Conservation (phyloP, 2,888 invertebrate species). For the Idaea dimidiata region DNA sequence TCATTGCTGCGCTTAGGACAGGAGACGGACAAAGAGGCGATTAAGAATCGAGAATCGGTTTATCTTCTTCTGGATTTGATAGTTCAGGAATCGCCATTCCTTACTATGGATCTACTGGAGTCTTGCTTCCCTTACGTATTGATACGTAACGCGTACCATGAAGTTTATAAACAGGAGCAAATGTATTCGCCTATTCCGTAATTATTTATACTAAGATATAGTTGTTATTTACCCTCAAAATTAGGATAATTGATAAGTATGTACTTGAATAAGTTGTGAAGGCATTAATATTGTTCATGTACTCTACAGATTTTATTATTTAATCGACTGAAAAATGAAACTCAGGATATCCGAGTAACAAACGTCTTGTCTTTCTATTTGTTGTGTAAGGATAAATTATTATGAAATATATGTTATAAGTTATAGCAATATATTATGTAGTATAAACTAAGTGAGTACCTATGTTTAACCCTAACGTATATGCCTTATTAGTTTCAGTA, state of each 20-base stretch:
- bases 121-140: conserved; percentile 99
- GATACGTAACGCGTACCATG: conserved; percentile 98
- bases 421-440: conserved; percentile 5
- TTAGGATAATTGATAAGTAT: neutral
- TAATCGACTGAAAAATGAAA: neutral
- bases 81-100: conserved; percentile 98
- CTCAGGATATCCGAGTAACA: neutral
- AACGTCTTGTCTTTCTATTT: neutral
- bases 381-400: neutral
- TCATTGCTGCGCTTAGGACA: conserved; percentile 96
- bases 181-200: conserved; percentile 66
- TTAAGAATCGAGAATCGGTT: conserved; percentile 96
- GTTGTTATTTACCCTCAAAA: conserved; percentile 11
- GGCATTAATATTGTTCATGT: conserved; percentile 2
- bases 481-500: neutral
- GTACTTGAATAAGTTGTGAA: neutral
- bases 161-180: conserved; percentile 95
- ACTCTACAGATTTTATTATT: conserved; percentile 1
- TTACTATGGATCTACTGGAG: conserved; percentile 99
- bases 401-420: conserved; percentile 2
- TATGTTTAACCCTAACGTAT: conserved; percentile 8
- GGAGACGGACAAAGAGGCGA: conserved; percentile 96
- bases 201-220: conserved; percentile 36
- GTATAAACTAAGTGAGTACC: neutral
- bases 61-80: conserved; percentile 98